These are phyloP conservation scores for Drosophila ficusphila DNA, from an alignment of 1,140 invertebrate species.

Conservation along the genomic window DNA sequence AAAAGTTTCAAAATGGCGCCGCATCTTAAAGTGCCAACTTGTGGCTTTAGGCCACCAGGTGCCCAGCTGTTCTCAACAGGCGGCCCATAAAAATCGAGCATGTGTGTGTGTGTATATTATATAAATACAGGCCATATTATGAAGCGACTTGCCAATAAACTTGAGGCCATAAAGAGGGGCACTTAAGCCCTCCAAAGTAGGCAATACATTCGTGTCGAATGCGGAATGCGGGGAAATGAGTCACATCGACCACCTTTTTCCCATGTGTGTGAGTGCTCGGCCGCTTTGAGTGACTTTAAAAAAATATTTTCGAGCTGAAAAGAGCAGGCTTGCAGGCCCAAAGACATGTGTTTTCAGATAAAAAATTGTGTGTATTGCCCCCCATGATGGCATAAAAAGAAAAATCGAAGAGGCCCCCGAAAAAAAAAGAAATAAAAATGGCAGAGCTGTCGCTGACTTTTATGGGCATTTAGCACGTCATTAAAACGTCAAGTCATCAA, in stretches of 20 bases:
- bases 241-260: not conserved
- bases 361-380: constrained; percentile 8
- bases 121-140: constrained; percentile 1
- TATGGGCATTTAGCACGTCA: constrained; percentile 81
- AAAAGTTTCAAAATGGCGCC: constrained; percentile 77
- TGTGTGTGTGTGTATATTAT: constrained; percentile 14
- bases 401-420: constrained; percentile 5
- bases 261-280: not conserved
- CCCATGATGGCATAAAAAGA: not conserved
- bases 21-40: constrained; percentile 82
- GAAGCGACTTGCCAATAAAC: constrained; percentile 9
- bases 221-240: not conserved
- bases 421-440: constrained; percentile 6
- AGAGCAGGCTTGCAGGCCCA: constrained; percentile 62
- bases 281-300: constrained; percentile 55
- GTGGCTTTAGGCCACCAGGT: constrained; percentile 71
- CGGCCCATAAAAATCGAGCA: not conserved
- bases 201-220: constrained; percentile 13
- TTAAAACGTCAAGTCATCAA: constrained; percentile 84
- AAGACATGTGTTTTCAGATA: constrained; percentile 51
- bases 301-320: constrained; percentile 69
- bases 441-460: constrained; percentile 63
- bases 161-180: constrained; percentile 15
- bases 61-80: constrained; percentile 40
- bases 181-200: constrained; percentile 17